phyloP scores from a whole-genome alignment of 2,797 vertebrate species.

The Molossus molossus region DNA sequence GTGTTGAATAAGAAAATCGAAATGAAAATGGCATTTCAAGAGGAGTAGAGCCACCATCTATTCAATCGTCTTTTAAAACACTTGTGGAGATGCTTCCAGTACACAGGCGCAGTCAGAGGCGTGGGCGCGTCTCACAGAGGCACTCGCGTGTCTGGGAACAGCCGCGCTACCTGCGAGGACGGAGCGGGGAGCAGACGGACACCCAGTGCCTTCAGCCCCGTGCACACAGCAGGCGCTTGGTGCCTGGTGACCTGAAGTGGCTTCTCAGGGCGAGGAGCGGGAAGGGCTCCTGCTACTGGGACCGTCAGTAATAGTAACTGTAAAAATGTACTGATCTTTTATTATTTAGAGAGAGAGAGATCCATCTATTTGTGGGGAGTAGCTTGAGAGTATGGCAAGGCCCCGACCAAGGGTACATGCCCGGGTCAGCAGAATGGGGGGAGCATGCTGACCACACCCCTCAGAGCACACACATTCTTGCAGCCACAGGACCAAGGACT shows the following conservation, averaged over 20 bases:
- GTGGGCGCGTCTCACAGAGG: accelerated
- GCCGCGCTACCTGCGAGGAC: too few species aligned
- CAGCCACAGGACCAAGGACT: neutral
- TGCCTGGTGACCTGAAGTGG: neutral
- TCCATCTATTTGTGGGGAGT: neutral
- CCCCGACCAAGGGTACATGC: neutral
- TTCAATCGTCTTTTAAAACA: conserved; percentile 12
- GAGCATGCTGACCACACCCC: neutral
- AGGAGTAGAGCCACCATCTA: neutral
- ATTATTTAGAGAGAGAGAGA: neutral
- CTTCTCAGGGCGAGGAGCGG: neutral
- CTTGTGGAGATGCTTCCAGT: neutral
- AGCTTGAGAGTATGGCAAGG: neutral
- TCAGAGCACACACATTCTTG: neutral
- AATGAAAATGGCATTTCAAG: conserved; percentile 54
- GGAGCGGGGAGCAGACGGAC: neutral
- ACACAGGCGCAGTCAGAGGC: neutral
- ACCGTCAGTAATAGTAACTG: neutral
- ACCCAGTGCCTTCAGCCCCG: neutral
- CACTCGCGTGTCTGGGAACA: neutral
- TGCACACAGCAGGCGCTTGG: neutral
- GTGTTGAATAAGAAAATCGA: conserved; percentile 30
- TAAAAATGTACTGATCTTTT: neutral
- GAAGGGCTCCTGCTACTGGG: neutral
- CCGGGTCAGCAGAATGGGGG: neutral